Base-by-base conservation (phyloP, 1,140 invertebrate species). In the Thaumatotibia leucotreta region DNA sequence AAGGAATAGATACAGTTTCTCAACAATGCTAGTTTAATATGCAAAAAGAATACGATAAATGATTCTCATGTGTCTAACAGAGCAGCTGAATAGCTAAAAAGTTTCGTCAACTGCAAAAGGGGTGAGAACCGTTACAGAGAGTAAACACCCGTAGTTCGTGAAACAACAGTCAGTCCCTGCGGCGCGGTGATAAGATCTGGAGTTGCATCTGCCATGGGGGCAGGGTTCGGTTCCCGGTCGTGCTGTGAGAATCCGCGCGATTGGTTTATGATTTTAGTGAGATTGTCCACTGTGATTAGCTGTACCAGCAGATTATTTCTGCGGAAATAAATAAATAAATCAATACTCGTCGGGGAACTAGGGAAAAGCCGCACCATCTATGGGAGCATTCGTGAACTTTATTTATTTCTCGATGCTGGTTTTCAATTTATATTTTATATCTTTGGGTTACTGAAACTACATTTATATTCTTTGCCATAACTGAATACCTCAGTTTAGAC, bases 61-160 rank as follows among this genome's bases (percentile, higher is more conserved):
- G 52, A 58, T 27, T 24, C n/a, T 29, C 52, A 58, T 58, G 52
- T 58, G 27, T 58, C 24, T 27, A 29, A 31, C 23, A 27, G 50
- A 54, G n/a, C 52, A 58, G 24, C 52, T 58, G 52, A 58, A 58
- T 27, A 58, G 52, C 23, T 27, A 31, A 58, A 58, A 58, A 58
- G 39, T 31, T 58, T 58, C 24, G 52, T 58, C 29, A 32, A 22
- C 17, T 14, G 39, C 66, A 61, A 68, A 73, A 75, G 75, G 78
- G 77, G 67, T 75, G 66, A 81, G 82, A 85, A 83, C 86, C 84
- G 87, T 90, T 88, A 86, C 84, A 81, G 62, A 67, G 73, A 72
- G 69, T 77, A 77, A 82, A 82, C 75, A 68, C 68, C 64, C 61
- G 66, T 72, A 65, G 73, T 77, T 83, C 74, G 78, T 75, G 75